phyloP scores from a whole-genome alignment of 2,797 vertebrate species.

The Parauchenoglanis punctatus region DNA sequence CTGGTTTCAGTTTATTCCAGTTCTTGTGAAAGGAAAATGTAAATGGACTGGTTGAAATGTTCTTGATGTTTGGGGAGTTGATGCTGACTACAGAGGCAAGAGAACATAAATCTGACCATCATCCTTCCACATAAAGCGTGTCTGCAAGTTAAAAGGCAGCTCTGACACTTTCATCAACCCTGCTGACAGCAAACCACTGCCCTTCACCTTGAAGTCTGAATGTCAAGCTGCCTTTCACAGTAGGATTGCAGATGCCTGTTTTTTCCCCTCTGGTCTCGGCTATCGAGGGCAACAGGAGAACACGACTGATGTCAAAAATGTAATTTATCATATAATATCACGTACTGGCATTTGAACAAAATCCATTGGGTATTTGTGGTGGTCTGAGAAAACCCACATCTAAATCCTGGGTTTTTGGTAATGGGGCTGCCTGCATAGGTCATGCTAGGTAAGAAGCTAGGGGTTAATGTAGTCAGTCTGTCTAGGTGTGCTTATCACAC shows the following conservation, averaged over 20 bases:
- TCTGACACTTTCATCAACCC: slow-evolving; percentile 46
- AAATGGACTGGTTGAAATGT: background rate
- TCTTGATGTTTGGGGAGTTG: background rate
- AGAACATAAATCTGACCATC: slow-evolving; percentile 19
- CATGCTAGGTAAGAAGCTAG: background rate
- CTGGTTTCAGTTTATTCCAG: background rate
- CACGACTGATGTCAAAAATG: background rate
- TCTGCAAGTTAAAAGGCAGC: slow-evolving; percentile 48
- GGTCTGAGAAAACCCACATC: background rate
- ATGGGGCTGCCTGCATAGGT: background rate
- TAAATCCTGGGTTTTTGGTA: background rate
- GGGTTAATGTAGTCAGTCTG: background rate
- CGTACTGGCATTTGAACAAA: background rate
- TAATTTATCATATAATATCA: background rate
- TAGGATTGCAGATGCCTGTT: slow-evolving; percentile 12
- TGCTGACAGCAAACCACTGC: slow-evolving; percentile 43
- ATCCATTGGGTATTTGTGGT: background rate
- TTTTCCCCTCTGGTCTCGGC: slow-evolving; percentile 20
- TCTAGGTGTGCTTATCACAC: background rate
- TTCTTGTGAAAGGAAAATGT: background rate
- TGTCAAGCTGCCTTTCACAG: slow-evolving; percentile 40
- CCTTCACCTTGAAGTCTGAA: slow-evolving; percentile 52
- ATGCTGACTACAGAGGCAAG: slow-evolving; percentile 13
- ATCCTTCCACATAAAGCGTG: slow-evolving; percentile 31
- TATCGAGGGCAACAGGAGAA: slow-evolving; percentile 12